These are phyloP conservation scores for Coptodon bakossiorum DNA, from an alignment of 2,113 vertebrate species.

Conservation along the genomic window DNA sequence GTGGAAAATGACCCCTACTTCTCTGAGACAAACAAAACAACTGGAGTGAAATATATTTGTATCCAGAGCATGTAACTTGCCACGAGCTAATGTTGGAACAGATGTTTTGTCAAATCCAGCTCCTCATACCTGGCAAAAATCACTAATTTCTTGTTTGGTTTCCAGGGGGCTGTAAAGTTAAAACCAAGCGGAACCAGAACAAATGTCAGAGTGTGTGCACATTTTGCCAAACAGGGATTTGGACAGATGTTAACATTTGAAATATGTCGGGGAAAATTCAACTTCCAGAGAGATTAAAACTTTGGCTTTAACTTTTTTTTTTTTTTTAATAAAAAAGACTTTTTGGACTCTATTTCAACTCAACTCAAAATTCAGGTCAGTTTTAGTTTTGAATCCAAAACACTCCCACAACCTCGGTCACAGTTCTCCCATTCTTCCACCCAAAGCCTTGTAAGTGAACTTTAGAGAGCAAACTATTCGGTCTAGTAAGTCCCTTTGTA, in stretches of 20 bases:
- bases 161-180: constrained; percentile 47
- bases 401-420: not conserved
- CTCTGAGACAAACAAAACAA: not conserved
- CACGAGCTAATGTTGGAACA: constrained; percentile 41
- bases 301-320: constrained; percentile 12
- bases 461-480: not conserved
- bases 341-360: not conserved
- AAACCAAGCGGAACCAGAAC: constrained; percentile 57
- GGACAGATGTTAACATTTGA: constrained; percentile 50
- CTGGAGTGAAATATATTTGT: constrained; percentile 4
- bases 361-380: not conserved
- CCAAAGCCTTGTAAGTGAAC: not conserved
- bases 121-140: constrained; percentile 47
- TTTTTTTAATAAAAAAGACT: not conserved
- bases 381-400: not conserved
- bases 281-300: constrained; percentile 29
- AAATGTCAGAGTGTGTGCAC: constrained; percentile 47
- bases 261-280: constrained; percentile 18
- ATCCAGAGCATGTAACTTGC: constrained; percentile 23
- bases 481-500: not conserved
- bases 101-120: constrained; percentile 39
- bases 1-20: not conserved
- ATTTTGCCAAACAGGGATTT: constrained; percentile 51
- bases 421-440: not conserved
- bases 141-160: constrained; percentile 50